A percentile compares a stretch with the other conserved stretches of the same genome.
phyloP scores from a whole-genome alignment of 2,113 vertebrate species.

The Chloroceryle aenea region DNA sequence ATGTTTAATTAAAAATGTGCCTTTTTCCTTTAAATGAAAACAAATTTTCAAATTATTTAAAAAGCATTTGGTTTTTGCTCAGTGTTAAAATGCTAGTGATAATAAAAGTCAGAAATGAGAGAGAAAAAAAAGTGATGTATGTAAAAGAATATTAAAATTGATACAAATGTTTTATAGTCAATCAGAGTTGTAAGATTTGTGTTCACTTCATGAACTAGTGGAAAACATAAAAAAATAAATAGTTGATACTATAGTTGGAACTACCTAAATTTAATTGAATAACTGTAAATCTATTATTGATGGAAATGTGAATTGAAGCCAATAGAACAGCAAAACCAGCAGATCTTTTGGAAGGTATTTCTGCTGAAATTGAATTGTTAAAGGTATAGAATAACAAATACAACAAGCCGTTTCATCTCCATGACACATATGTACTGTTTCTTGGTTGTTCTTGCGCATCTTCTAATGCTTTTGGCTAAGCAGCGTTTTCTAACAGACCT shows the following conservation, averaged over 20 bases:
- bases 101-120: not conserved
- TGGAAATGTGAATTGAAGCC: not conserved
- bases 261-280: not conserved
- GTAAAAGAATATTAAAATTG: not conserved
- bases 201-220: not conserved
- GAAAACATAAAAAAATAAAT: not conserved
- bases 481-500: slow-evolving; percentile 70
- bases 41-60: not conserved
- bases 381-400: not conserved
- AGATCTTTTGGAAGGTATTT: not conserved
- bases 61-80: not conserved
- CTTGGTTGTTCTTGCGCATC: not conserved
- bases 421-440: not conserved
- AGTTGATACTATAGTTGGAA: not conserved
- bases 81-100: not conserved
- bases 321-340: not conserved
- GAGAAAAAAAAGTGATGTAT: not conserved
- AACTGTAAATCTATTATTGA: not conserved
- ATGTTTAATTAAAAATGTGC: not conserved
- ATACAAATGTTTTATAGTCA: not conserved
- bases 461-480: not conserved
- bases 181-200: not conserved
- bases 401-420: not conserved
- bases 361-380: not conserved
- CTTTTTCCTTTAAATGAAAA: not conserved